Evolutionary conservation across 2,113 vertebrate genomes (phyloP).

Genomic region (Pomatorhinus ruficollis): DNA sequence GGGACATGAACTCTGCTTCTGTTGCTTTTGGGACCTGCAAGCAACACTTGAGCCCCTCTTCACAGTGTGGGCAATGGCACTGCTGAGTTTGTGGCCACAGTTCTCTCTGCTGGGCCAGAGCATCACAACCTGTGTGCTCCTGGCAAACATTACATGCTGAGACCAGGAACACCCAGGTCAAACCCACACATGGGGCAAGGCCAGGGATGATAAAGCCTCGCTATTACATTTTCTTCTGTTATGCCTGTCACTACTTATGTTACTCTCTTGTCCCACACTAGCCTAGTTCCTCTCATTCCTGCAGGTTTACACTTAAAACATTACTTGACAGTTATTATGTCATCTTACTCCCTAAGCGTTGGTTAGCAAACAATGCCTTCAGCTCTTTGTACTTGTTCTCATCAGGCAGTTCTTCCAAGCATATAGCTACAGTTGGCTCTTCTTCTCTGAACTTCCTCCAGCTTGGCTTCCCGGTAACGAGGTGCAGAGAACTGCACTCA

Average conservation of each 20-base stretch:
- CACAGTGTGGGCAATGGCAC: rapidly evolving
- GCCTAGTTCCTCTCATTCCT: not conserved
- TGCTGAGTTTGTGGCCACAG: not conserved
- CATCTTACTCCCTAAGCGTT: not conserved
- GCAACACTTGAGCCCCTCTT: not conserved
- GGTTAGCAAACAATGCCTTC: not conserved
- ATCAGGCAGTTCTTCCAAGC: constrained; percentile 12
- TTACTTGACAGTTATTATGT: not conserved
- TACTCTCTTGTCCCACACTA: not conserved
- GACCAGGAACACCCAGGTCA: not conserved
- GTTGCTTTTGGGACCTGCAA: not conserved
- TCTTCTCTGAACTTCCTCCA: constrained; percentile 56
- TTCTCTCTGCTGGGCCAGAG: rapidly evolving
- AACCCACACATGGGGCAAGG: not conserved
- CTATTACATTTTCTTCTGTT: not conserved
- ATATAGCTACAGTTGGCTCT: not conserved
- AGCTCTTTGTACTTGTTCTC: not conserved
- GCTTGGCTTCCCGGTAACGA: constrained; percentile 28
- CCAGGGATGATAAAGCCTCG: not conserved
- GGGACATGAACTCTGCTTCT: not conserved
- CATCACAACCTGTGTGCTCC: not conserved
- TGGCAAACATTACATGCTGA: rapidly evolving
- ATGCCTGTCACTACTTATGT: not conserved
- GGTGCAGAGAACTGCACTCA: not conserved
- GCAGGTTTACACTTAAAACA: not conserved